phyloP scores from a whole-genome alignment of 2,797 vertebrate species.

The Pangasius krempfi region DNA sequence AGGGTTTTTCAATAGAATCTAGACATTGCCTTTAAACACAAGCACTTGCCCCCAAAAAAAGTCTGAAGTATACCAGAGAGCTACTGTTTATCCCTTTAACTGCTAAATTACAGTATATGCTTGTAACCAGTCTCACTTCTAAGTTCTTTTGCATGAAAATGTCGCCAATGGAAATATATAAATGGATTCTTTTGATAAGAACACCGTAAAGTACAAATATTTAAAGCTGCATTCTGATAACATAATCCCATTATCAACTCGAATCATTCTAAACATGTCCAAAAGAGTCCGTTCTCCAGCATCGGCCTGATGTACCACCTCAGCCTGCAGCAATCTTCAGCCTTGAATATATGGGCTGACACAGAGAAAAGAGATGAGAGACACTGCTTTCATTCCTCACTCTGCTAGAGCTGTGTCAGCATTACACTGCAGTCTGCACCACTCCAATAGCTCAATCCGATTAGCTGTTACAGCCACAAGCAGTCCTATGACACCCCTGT shows the following conservation, averaged over 20 bases:
- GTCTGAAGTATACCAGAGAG: no score
- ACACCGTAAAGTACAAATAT: not conserved
- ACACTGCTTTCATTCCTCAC: not conserved
- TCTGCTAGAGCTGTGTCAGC: conserved; percentile 5
- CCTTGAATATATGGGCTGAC: not conserved
- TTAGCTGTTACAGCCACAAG: not conserved
- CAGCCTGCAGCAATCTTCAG: not conserved
- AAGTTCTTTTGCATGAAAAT: no score
- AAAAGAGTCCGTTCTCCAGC: not conserved
- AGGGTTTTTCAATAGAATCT: not conserved
- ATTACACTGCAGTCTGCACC: not conserved
- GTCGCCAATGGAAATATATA: no score
- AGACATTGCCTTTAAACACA: not conserved
- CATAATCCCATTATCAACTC: not conserved
- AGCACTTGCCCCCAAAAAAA: not conserved
- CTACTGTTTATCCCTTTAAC: no score
- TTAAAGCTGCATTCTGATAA: not conserved
- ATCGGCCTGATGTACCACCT: not conserved
- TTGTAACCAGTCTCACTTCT: no score
- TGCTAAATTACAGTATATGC: no score
- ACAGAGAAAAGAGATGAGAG: not conserved
- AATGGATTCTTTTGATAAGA: not conserved
- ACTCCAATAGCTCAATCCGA: not conserved
- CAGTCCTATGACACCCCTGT: not conserved
- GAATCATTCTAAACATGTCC: not conserved